These are phyloP conservation scores for Labia minor DNA, from an alignment of 2,888 invertebrate genomes.

Conservation along the genomic window DNA sequence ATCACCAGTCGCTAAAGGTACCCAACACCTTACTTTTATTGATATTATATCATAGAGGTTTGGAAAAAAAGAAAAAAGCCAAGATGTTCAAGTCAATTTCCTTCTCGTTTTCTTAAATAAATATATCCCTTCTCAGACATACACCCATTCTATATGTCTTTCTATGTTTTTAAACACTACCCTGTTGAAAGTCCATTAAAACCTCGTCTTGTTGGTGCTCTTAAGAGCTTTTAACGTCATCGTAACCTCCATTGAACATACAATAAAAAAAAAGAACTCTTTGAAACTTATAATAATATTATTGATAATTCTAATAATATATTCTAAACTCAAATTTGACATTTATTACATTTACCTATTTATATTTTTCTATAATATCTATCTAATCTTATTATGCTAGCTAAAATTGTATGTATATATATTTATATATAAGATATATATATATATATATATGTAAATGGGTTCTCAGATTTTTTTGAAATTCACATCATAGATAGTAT, in stretches of 20 bases:
- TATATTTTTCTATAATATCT: too few relatives aligned
- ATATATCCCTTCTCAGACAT: background rate
- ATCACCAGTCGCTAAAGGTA: constrained; percentile 90
- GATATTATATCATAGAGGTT: background rate
- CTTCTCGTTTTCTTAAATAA: background rate
- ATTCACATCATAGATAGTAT: too few relatives aligned
- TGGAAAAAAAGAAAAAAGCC: background rate
- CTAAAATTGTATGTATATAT: too few relatives aligned
- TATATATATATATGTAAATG: too few relatives aligned
- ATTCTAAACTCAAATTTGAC: too few relatives aligned
- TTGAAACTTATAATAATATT: too few relatives aligned
- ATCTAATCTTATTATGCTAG: too few relatives aligned
- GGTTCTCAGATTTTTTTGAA: too few relatives aligned
- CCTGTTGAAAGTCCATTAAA: constrained; percentile 13
- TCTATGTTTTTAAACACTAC: background rate
- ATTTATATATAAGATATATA: too few relatives aligned
- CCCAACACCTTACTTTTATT: background rate
- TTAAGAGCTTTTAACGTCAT: constrained; percentile 2
- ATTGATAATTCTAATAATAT: too few relatives aligned
- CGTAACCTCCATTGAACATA: background rate
- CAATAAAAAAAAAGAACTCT: too few relatives aligned
- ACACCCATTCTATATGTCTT: background rate
- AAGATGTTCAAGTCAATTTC: background rate
- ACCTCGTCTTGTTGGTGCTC: background rate
- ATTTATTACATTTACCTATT: too few relatives aligned